Evolutionary conservation across 2,113 vertebrate genomes (phyloP), one percentile per base, ranked within the genome.

Genomic region (Phylloscopus trochilus): DNA sequence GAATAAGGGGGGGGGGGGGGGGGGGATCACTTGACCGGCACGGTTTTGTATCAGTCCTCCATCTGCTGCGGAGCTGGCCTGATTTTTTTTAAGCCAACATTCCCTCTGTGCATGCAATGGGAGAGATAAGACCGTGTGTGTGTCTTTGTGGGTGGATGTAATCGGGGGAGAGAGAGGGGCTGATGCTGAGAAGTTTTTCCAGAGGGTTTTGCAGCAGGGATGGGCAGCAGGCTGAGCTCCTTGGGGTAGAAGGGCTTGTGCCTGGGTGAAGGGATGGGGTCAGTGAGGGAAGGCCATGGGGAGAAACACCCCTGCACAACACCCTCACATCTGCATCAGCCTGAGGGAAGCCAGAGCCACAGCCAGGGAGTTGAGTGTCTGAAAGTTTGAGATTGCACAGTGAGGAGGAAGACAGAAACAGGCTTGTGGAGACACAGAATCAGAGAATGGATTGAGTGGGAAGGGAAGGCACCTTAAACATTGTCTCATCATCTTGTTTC

Each of bases 331-430:
- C 22, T 60, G 17, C 33, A 26, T 47, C 31, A 37, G 14, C 24
- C 33, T 18, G 21, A 33, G 26, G 13, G 17, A 35, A 10, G 14
- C 8, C 63, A 35, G 6, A 13, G 41, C 7, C 39, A 26, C 46
- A 8, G 1, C 3, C 0, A 2, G 4, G 23, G 28, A 33, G 8
- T 3, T 0, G 1, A 22, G 11, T 11, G 18, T 41, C 33, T 35
- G 19, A 3, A 68, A 67, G 12, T 23, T 23, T 35, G 47, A 47
- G 53, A 31, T 30, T 12, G 6, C 22, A 4, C 5, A n/a, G 6
- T 8, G n/a, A 16, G 16, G n/a, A 16, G 16, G 20, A 83, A 6
- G 21, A 35, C 4, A 60, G 53, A 30, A 68, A 47, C 13, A 39
- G 44, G 35, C 17, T n/a, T 8, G 1, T 15, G 19, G 26, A 39